These are phyloP conservation scores for Apaloderma vittatum DNA, from an alignment of 2,113 vertebrate genomes.

Conservation along the genomic window DNA sequence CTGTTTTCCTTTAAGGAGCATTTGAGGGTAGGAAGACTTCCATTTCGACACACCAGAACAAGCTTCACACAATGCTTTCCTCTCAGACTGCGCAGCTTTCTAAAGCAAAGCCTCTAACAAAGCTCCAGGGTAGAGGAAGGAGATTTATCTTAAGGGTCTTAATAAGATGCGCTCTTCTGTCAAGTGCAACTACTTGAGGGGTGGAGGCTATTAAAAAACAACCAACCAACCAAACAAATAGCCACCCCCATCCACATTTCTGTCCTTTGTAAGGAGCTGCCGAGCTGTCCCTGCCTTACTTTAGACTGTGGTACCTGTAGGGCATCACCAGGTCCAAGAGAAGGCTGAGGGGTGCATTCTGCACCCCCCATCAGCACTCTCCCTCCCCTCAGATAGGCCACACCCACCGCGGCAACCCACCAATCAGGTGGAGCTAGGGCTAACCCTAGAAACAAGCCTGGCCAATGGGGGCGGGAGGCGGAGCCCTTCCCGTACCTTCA, in stretches of 20 bases:
- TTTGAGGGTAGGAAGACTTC: not conserved
- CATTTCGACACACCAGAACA: not conserved
- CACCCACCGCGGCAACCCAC: not conserved
- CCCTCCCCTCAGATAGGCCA: not conserved
- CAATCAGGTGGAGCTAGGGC: constrained; percentile 48
- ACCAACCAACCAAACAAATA: no score
- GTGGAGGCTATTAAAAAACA: not conserved
- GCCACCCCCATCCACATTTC: not conserved
- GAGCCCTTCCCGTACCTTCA: not conserved
- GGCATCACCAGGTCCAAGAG: not conserved
- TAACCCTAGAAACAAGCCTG: constrained; percentile 73
- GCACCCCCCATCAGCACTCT: not conserved
- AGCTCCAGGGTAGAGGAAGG: not conserved
- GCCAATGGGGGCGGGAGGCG: constrained; percentile 53
- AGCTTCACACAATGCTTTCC: accelerated
- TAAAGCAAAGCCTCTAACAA: not conserved
- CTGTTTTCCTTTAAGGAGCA: not conserved
- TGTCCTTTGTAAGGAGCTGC: not conserved
- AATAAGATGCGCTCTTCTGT: not conserved
- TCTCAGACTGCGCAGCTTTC: not conserved
- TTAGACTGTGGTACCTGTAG: accelerated
- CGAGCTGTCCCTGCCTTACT: not conserved
- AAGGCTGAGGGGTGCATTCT: not conserved
- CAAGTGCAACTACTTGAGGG: not conserved
- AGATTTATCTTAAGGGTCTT: not conserved